Conservation (phyloP, 1,140 invertebrate species). For the Aethina tumida region DNA sequence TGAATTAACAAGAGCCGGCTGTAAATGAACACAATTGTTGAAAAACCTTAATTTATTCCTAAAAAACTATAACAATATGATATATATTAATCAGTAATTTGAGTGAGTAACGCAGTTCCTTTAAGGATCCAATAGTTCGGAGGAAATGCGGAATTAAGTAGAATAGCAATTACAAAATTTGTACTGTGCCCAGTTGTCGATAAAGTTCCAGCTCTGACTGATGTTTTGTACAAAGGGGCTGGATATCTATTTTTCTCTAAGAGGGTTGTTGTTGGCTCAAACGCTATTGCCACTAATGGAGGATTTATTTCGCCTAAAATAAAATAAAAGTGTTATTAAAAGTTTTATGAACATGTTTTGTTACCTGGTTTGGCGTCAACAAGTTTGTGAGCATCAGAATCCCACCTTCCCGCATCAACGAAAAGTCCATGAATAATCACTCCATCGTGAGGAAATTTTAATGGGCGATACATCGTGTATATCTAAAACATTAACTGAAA, state of each 20-base stretch:
- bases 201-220: constrained; percentile 68
- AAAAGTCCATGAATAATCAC: constrained; percentile 78
- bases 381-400: constrained; percentile 49
- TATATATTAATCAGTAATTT: constrained; percentile 51
- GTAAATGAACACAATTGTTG: too few relatives aligned
- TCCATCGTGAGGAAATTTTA: constrained; percentile 57
- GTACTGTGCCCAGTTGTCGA: constrained; percentile 85
- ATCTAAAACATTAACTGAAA: constrained; percentile 15
- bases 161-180: constrained; percentile 75
- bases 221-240: constrained; percentile 76
- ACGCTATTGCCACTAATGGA: constrained; percentile 61
- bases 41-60: too few relatives aligned
- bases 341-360: neutral
- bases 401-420: constrained; percentile 79
- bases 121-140: constrained; percentile 77
- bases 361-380: constrained; percentile 62
- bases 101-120: constrained; percentile 73
- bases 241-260: constrained; percentile 58
- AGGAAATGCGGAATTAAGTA: constrained; percentile 50
- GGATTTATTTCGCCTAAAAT: constrained; percentile 63
- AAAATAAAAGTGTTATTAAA: constrained; percentile 5
- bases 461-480: constrained; percentile 41
- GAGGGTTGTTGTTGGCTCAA: constrained; percentile 55
- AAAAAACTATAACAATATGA: too few relatives aligned
- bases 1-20: too few relatives aligned